A percentile compares a stretch with the other conserved stretches of the same genome.
These are phyloP conservation scores for Apeira syringaria DNA, from an alignment of 2,888 invertebrate species.

Conservation along the genomic window DNA sequence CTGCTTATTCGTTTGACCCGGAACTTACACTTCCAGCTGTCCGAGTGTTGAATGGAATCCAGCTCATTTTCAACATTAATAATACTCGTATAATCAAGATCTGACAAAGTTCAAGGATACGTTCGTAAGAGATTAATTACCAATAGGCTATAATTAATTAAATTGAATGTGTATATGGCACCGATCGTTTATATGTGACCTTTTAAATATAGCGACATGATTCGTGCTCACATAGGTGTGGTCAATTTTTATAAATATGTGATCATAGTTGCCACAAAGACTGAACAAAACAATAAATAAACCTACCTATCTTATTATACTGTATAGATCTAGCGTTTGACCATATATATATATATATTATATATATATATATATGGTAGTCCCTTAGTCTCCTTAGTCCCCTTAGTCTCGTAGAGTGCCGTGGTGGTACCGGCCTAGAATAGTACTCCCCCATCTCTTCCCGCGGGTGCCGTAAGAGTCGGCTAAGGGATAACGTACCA, in stretches of 20 bases:
- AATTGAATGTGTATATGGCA: slow-evolving; percentile 23
- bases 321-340: no score
- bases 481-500: no score
- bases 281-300: no score
- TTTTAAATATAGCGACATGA: slow-evolving; percentile 10
- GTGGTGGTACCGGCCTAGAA: no score
- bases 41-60: slow-evolving; percentile 17
- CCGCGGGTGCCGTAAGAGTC: no score
- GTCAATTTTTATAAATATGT: background rate
- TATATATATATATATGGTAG: no score
- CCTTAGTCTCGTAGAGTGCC: no score
- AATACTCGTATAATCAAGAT: slow-evolving; percentile 31
- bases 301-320: no score
- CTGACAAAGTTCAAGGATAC: slow-evolving; percentile 45
- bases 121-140: slow-evolving; percentile 33
- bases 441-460: no score
- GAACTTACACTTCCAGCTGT: slow-evolving; percentile 4
- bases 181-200: slow-evolving; percentile 10
- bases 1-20: background rate
- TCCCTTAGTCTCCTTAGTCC: no score
- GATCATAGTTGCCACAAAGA: no score
- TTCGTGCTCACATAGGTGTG: slow-evolving; percentile 6
- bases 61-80: slow-evolving; percentile 25
- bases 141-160: slow-evolving; percentile 38
- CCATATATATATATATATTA: no score